Evolutionary conservation across 1,140 invertebrate genomes (phyloP), one percentile per base, ranked within the genome.

Genomic region (Subanguina moxae): DNA sequence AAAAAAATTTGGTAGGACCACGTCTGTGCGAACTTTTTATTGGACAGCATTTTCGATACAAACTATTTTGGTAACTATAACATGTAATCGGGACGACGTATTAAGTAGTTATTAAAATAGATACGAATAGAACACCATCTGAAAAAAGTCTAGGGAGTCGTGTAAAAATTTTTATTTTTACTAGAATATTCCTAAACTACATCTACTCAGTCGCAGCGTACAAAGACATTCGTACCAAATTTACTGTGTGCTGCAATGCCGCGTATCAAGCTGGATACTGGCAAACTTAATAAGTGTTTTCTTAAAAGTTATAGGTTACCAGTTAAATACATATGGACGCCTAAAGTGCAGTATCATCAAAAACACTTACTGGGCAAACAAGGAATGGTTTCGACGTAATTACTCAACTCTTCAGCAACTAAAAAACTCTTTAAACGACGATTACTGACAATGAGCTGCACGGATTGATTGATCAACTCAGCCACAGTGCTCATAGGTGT

Each of bases 341-440:
- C 19, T 25, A 52, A 1, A 57, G n/a, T 45, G 42, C 45, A 27
- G 42, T 15, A 58, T 13, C 11, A 13, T 21, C n/a, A 23, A 64
- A 56, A 5, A 13, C 27, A 7, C 21, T 56, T 58, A n/a, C 23
- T 56, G 27, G n/a, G 68, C 11, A 13, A 13, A 42, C n/a, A 13
- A 38, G 45, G 48, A 52, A 15, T 15, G n/a, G 3, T 52, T 38
- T 25, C 46, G 15, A 56, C 64, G 15, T 74, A 70, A 30, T 67
- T 28, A 21, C 80, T 70, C 13, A 82, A 23, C 64, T 82, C 80
- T 13, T 82, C 81, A 23, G 78, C 80, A 42, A 71, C 73, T 23
- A 82, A 62, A 64, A 82, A 80, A 23, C 67, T 67, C 48, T 83
- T 83, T 11, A 82, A 32, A 15, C 80, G 67, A 38, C 71, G 67